These are phyloP conservation scores for Alviniconcha strummeri DNA, from an alignment of 2,888 invertebrate genomes.

Conservation along the genomic window DNA sequence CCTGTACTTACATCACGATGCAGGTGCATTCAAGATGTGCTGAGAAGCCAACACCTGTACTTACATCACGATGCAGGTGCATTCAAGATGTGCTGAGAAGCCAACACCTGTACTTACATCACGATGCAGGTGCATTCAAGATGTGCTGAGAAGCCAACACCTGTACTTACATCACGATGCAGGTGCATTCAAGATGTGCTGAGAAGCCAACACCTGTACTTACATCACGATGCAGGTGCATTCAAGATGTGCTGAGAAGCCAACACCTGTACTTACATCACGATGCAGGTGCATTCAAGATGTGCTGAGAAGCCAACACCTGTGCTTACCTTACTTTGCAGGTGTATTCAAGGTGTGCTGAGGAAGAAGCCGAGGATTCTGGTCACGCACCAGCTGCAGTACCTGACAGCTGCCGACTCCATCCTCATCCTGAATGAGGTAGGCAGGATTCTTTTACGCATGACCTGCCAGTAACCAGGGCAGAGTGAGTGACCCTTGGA, in stretches of 20 bases:
- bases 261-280: not conserved
- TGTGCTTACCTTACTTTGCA: conserved; percentile 32
- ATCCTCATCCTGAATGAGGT: conserved; percentile 74
- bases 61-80: not conserved
- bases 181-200: not conserved
- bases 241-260: not conserved
- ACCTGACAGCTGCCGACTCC: conserved; percentile 74
- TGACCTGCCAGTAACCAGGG: not conserved
- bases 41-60: too few species aligned
- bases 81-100: not conserved
- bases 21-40: conserved; percentile 6
- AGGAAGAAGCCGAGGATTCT: conserved; percentile 83
- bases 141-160: not conserved
- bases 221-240: not conserved
- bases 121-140: not conserved
- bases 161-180: not conserved
- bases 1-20: not conserved
- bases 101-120: not conserved
- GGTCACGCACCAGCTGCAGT: conserved; percentile 90
- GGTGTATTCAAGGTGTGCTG: conserved; percentile 77
- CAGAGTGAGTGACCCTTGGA: too few species aligned
- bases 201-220: not conserved
- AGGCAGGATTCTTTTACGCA: conserved; percentile 2
- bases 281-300: not conserved
- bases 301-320: not conserved